A percentile compares a stretch with the other conserved stretches of the same genome.
These are phyloP conservation scores for Acanthurus lineatus DNA, from an alignment of 2,797 vertebrate species.

Conservation along the genomic window DNA sequence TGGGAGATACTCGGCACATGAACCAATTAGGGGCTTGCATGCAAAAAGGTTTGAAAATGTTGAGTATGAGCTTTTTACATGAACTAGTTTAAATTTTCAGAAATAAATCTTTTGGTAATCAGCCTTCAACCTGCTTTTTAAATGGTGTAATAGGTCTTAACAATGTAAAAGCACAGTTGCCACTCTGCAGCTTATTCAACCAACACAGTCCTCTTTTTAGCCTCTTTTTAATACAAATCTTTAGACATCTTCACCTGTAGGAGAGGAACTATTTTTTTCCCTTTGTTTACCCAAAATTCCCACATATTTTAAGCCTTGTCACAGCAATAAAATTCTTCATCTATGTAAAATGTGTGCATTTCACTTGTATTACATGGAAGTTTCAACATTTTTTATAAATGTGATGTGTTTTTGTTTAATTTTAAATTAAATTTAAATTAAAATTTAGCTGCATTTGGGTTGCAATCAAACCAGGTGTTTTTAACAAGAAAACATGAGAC, in stretches of 20 bases:
- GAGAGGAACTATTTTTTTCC: not conserved
- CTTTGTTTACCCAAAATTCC: not conserved
- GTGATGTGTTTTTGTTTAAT: too few species aligned
- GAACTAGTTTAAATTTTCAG: not conserved
- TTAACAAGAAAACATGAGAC: too few species aligned
- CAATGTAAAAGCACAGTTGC: not conserved
- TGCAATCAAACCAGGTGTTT: too few species aligned
- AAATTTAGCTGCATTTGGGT: too few species aligned
- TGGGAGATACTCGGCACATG: slow-evolving; percentile 2
- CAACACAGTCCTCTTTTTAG: not conserved
- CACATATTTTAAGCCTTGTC: too few species aligned
- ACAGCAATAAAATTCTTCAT: too few species aligned
- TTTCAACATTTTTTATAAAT: too few species aligned
- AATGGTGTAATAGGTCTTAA: not conserved
- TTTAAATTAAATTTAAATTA: too few species aligned
- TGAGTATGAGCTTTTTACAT: not conserved
- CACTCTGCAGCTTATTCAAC: not conserved
- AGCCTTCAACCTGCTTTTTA: not conserved
- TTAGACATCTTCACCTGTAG: not conserved
- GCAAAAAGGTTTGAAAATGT: too few species aligned
- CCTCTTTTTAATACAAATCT: not conserved
- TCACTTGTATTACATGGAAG: too few species aligned
- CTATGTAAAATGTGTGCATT: too few species aligned
- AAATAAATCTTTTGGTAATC: not conserved
- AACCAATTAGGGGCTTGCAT: not conserved